phyloP scores from a whole-genome alignment of 1,140 invertebrate species.

The Drosophila bocki region DNA sequence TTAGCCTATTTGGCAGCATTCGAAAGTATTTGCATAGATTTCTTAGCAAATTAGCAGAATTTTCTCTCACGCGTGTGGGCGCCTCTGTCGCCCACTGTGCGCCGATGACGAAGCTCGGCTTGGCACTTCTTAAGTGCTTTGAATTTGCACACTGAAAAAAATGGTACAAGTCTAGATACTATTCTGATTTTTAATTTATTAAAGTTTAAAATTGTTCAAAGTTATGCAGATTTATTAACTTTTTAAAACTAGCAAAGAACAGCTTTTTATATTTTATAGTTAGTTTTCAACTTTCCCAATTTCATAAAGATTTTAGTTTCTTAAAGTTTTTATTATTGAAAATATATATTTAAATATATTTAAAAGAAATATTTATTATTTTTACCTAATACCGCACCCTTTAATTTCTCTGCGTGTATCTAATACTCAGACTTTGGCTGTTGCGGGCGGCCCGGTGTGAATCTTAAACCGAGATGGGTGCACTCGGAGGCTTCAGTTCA shows the following conservation, averaged over 20 bases:
- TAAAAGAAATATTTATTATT: no score
- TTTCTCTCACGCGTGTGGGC: constrained; percentile 36
- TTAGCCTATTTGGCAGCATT: constrained; percentile 22
- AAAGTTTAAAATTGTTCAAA: no score
- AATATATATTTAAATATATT: neutral
- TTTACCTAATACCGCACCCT: neutral
- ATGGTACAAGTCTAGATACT: neutral
- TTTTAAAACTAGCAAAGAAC: no score
- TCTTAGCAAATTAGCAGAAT: constrained; percentile 47
- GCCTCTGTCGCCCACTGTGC: constrained; percentile 50
- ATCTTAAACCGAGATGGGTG: constrained; percentile 77
- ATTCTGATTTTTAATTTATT: neutral
- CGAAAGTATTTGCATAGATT: constrained; percentile 54
- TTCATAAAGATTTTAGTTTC: neutral
- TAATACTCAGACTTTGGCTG: constrained; percentile 26
- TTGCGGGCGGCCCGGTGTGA: constrained; percentile 69
- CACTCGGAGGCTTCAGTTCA: constrained; percentile 74
- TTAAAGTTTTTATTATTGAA: neutral
- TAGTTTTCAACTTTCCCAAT: neutral
- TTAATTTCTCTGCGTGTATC: constrained; percentile 29
- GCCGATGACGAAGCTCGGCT: constrained; percentile 65
- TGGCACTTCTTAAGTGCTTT: constrained; percentile 61
- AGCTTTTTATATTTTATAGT: no score
- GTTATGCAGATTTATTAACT: no score
- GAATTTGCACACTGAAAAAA: neutral